These are phyloP conservation scores for Nasonia giraulti DNA, from an alignment of 1,140 invertebrate species.

Conservation along the genomic window DNA sequence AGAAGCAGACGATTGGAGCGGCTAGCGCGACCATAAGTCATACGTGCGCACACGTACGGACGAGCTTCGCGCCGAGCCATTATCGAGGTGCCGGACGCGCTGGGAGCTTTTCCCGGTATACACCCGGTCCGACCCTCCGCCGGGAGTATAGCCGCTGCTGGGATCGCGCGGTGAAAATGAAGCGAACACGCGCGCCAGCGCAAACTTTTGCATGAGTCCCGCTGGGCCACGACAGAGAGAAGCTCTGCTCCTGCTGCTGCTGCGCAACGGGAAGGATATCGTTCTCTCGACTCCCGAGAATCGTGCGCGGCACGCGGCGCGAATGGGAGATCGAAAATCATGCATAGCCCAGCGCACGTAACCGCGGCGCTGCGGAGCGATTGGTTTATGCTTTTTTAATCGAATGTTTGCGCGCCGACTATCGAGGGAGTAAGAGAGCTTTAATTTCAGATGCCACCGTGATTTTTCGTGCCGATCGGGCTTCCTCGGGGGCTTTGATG, in stretches of 20 bases:
- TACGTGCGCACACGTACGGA: neutral
- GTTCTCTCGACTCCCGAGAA: neutral
- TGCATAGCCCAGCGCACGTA: neutral
- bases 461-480: no score
- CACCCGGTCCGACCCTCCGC: neutral
- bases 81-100: neutral
- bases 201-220: slow-evolving; percentile 18
- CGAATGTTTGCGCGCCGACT: no score
- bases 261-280: neutral
- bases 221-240: neutral
- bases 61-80: neutral
- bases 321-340: neutral
- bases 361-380: neutral
- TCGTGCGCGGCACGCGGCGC: neutral
- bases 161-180: neutral
- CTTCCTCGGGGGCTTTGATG: no score
- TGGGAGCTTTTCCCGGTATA: neutral
- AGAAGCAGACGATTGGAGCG: neutral
- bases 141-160: neutral
- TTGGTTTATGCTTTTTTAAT: neutral
- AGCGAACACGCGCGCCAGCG: neutral
- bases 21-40: neutral
- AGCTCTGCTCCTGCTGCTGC: neutral
- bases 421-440: no score
- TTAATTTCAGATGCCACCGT: no score